Base-by-base conservation (phyloP, 2,113 vertebrate species). In the Halichoerus grypus region DNA sequence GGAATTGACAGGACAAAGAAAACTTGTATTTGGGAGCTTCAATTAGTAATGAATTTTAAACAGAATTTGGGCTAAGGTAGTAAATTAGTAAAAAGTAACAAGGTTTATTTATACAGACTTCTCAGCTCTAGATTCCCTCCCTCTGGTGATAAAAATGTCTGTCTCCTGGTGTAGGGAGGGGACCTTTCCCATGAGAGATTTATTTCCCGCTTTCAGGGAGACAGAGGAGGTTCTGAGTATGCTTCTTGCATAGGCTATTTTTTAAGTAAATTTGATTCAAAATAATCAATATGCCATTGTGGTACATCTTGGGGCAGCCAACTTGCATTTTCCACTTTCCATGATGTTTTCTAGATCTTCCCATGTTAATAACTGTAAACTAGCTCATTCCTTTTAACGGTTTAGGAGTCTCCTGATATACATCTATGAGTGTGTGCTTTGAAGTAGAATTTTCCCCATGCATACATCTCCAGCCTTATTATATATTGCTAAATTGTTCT, bases 331-430 rank as follows among this genome's bases (percentile, higher is more conserved):
- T 83, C 94, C 21, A 49, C 21, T 90, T 92, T 61, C 39, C 18
- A 59, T 67, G n/a, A 39, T 77, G 22, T 61, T 94, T 97, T 82
- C 83, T 90, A 88, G 53, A 91, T 81, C 14, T 59, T 95, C n/a
- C 33, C 51, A 71, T 85, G 39, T 82, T 71, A 36, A 77, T 93
- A 85, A 39, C 49, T 95, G 13, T 89, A 71, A 55, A 72, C 79
- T 74, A 95, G n/a, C 76, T 92, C 39, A 85, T 91, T 84, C 14
- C 51, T 88, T 95, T 97, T 96, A 84, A 91, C 81, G 51, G 3
- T 46, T 84, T 93, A 95, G 88, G 76, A 95, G 55, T 36, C 59
- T 94, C 26, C 26, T 93, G 49, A 49, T 83, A 15, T 94, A 65
- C 3, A 72, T 79, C 51, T 83, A 19, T 92, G 42, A 85, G 19